phyloP scores from a whole-genome alignment of 2,888 invertebrate genomes.

The Trissoscelio sp. region DNA sequence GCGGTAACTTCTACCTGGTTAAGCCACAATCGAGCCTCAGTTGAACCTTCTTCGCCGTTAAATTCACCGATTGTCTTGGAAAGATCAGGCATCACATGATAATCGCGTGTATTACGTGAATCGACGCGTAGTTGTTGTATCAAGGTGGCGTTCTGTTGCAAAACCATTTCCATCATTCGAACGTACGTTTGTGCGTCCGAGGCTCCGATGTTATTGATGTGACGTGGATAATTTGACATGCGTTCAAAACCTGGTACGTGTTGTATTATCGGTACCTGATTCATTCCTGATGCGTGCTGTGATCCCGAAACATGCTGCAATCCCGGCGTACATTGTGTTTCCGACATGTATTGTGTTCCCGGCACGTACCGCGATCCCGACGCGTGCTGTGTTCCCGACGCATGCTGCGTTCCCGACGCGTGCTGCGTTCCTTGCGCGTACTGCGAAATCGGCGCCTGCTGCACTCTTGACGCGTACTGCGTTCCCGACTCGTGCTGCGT shows the following conservation, averaged over 20 bases:
- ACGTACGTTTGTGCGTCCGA: background rate
- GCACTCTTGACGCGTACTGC: too few relatives aligned
- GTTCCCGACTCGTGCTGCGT: too few relatives aligned
- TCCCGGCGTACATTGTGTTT: too few relatives aligned
- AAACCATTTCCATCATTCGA: background rate
- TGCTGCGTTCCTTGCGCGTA: background rate
- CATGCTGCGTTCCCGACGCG: background rate
- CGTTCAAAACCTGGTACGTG: background rate
- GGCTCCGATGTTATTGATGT: too few relatives aligned
- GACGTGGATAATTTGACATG: too few relatives aligned
- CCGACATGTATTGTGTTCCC: too few relatives aligned
- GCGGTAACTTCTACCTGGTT: conserved; percentile 56
- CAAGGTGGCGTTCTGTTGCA: background rate
- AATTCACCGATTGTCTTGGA: background rate
- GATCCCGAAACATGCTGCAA: background rate
- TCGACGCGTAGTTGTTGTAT: background rate
- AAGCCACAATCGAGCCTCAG: background rate
- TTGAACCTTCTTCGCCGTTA: background rate
- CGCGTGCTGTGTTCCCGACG: background rate
- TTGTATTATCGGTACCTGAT: background rate
- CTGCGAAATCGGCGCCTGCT: too few relatives aligned
- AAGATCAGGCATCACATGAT: conserved; percentile 5
- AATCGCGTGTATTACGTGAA: background rate
- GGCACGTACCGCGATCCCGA: background rate
- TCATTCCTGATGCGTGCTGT: background rate